Percentiles rank a stretch among this genome's conserved stretches.
Evolutionary conservation across 2,888 invertebrate genomes (phyloP).

Genomic region (Geotrupes spiniger): DNA sequence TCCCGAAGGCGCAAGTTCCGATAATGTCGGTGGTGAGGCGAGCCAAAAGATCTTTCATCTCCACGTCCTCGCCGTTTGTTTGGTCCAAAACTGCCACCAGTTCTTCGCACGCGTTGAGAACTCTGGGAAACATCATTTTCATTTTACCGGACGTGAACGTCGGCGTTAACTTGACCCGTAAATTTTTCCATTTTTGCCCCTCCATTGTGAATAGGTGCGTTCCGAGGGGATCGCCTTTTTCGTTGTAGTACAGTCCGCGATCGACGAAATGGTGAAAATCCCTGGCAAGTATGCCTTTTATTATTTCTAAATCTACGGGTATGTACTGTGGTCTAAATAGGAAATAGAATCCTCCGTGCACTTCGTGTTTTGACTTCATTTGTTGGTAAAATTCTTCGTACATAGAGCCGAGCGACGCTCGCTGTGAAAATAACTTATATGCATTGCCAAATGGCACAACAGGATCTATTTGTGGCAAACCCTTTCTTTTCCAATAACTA

Average conservation of each 20-base stretch:
- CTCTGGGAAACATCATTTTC: constrained; percentile 13
- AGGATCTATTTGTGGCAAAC: constrained; percentile 32
- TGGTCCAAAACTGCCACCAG: constrained; percentile 1
- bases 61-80: neutral
- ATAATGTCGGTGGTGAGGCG: constrained; percentile 15
- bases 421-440: constrained; percentile 20
- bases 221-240: constrained; percentile 56
- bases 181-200: constrained; percentile 57
- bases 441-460: constrained; percentile 37
- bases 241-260: constrained; percentile 57
- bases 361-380: constrained; percentile 23
- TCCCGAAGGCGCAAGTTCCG: constrained; percentile 17
- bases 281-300: constrained; percentile 51
- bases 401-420: constrained; percentile 13
- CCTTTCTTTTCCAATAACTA: constrained; percentile 36
- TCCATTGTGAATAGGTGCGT: constrained; percentile 56
- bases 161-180: constrained; percentile 24
- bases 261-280: constrained; percentile 61
- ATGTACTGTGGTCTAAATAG: constrained; percentile 25
- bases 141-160: constrained; percentile 27
- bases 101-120: constrained; percentile 5
- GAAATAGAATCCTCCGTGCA: constrained; percentile 30
- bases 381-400: constrained; percentile 17
- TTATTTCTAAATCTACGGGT: constrained; percentile 30
- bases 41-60: constrained; percentile 15